phyloP scores from a whole-genome alignment of 2,113 vertebrate genomes.

The Lipophrys pholis region DNA sequence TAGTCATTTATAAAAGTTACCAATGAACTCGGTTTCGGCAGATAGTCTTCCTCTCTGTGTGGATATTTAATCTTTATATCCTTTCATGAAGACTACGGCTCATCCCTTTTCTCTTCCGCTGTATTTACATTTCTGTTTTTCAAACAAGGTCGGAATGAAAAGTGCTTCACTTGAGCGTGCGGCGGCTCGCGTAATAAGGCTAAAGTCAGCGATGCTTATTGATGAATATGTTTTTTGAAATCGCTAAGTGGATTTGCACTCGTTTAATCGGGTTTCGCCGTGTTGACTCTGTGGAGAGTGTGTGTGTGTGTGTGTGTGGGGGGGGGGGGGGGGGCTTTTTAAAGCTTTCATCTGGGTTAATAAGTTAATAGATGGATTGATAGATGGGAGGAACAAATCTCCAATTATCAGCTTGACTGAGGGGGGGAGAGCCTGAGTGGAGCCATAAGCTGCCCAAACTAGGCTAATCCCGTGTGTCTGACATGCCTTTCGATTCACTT shows the following conservation, averaged over 20 bases:
- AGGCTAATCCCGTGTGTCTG: conserved; percentile 67
- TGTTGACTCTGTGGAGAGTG: conserved; percentile 31
- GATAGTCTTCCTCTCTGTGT: conserved; percentile 1
- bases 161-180: conserved; percentile 17
- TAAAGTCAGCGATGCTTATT: conserved; percentile 44
- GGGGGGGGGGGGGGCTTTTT: conserved; percentile 34
- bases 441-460: conserved; percentile 69
- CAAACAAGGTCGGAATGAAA: conserved; percentile 19
- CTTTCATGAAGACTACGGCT: background rate
- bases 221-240: conserved; percentile 64
- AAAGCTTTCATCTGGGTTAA: conserved; percentile 75
- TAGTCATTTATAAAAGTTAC: conserved; percentile 4
- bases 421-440: conserved; percentile 40
- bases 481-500: conserved; percentile 51
- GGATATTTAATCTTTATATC: background rate
- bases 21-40: conserved; percentile 6
- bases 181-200: conserved; percentile 29
- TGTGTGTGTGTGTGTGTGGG: too few species aligned
- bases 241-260: conserved; percentile 65
- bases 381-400: conserved; percentile 77
- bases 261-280: conserved; percentile 51
- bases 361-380: conserved; percentile 81
- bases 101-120: background rate
- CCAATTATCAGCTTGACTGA: conserved; percentile 79
- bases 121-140: background rate